Evolutionary conservation across 2,888 invertebrate species (phyloP).

Genomic region (Chloromyia formosa): DNA sequence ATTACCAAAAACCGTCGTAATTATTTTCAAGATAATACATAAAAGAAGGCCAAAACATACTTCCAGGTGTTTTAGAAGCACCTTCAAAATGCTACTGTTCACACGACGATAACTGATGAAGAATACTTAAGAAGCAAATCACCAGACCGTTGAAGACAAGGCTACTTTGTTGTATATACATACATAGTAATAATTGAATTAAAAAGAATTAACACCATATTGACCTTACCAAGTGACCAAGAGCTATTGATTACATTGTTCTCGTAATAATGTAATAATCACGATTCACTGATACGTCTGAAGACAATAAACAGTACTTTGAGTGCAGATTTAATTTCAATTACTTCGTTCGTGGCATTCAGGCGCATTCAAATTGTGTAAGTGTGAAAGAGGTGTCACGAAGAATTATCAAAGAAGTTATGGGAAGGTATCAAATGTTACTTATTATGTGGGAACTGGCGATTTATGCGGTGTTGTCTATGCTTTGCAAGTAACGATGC

Average conservation of each 20-base stretch:
- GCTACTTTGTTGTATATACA: not conserved
- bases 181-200: not conserved
- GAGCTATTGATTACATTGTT: not conserved
- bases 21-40: no score
- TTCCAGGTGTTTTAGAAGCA: no score
- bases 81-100: no score
- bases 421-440: no score
- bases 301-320: no score
- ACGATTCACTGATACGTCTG: not conserved
- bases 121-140: not conserved
- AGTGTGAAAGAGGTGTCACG: not conserved
- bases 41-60: no score
- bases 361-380: not conserved
- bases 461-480: no score
- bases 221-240: constrained; percentile 16
- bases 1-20: no score
- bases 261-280: not conserved
- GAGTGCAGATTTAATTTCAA: not conserved
- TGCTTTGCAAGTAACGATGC: no score
- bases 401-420: not conserved
- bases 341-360: no score
- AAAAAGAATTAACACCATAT: not conserved
- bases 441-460: no score
- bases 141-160: not conserved
- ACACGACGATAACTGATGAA: no score